Evolutionary conservation across 2,113 vertebrate genomes (phyloP).

Genomic region (Podarcis cretensis): DNA sequence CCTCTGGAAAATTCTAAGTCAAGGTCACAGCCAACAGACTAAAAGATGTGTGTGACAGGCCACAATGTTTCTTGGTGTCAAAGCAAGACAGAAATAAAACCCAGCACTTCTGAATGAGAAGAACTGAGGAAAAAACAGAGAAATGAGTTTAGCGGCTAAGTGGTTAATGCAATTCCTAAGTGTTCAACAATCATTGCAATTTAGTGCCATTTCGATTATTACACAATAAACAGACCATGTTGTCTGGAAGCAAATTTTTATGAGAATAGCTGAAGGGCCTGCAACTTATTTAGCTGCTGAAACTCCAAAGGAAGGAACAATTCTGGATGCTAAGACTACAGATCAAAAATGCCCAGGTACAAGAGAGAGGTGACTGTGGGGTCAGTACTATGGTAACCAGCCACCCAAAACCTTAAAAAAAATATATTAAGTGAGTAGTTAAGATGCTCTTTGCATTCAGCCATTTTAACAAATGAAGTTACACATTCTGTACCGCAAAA

Average conservation of each 20-base stretch:
- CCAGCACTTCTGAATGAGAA: conserved; percentile 50
- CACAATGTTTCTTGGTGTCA: conserved; percentile 44
- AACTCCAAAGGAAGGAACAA: conserved; percentile 76
- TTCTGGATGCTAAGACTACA: conserved; percentile 74
- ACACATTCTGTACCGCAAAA: conserved; percentile 50
- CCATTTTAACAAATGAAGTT: conserved; percentile 60
- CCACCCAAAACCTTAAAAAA: conserved; percentile 65
- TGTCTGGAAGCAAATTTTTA: conserved; percentile 89
- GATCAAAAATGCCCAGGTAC: conserved; percentile 79
- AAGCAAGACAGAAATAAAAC: conserved; percentile 57
- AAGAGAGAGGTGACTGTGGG: conserved; percentile 78
- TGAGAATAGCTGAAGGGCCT: conserved; percentile 87
- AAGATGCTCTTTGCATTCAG: conserved; percentile 64
- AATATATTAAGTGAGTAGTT: conserved; percentile 75
- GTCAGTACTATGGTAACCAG: conserved; percentile 76
- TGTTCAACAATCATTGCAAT: conserved; percentile 84
- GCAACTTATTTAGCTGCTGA: conserved; percentile 84
- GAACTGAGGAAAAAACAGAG: conserved; percentile 47
- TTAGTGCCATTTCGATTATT: conserved; percentile 89
- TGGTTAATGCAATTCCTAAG: conserved; percentile 86
- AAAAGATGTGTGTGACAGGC: neutral
- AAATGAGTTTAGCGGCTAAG: conserved; percentile 76
- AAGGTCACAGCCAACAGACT: conserved; percentile 64
- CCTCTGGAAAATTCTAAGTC: conserved; percentile 56
- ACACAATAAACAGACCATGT: conserved; percentile 89